phyloP scores from a whole-genome alignment of 2,888 invertebrate genomes.

The Mythimna ferrago region DNA sequence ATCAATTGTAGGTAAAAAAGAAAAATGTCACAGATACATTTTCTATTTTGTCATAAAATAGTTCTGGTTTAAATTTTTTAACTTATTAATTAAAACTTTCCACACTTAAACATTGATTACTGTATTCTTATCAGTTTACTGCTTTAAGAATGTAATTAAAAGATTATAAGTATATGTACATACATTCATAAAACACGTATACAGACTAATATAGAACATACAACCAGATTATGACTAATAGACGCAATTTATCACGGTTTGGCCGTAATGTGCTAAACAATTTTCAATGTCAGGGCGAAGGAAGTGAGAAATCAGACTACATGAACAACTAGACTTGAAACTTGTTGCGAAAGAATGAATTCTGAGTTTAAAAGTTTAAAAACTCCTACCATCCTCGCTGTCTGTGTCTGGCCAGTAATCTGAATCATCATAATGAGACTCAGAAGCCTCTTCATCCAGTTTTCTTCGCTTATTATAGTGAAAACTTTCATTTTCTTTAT shows the following conservation, averaged over 20 bases:
- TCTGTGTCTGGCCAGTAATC: conserved; percentile 86
- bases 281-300: conserved; percentile 47
- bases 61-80: neutral
- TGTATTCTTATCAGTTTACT: neutral
- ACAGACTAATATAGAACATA: neutral
- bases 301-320: conserved; percentile 1
- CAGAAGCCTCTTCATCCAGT: conserved; percentile 75
- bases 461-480: conserved; percentile 81
- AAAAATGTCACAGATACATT: neutral
- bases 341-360: conserved; percentile 1
- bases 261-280: conserved; percentile 19
- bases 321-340: conserved; percentile 20
- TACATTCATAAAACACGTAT: neutral
- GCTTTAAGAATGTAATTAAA: neutral
- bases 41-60: neutral
- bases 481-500: conserved; percentile 81
- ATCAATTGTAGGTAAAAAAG: no score
- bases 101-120: neutral
- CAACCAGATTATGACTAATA: conserved; percentile 19
- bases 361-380: conserved; percentile 32
- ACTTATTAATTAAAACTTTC: neutral
- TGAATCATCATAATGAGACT: conserved; percentile 76
- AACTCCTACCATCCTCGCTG: conserved; percentile 76
- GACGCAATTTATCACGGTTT: conserved; percentile 19
- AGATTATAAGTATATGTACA: neutral